A percentile compares a stretch with the other conserved stretches of the same genome.
Conservation (phyloP, 2,888 invertebrate genomes). For the Biston stratarius region DNA sequence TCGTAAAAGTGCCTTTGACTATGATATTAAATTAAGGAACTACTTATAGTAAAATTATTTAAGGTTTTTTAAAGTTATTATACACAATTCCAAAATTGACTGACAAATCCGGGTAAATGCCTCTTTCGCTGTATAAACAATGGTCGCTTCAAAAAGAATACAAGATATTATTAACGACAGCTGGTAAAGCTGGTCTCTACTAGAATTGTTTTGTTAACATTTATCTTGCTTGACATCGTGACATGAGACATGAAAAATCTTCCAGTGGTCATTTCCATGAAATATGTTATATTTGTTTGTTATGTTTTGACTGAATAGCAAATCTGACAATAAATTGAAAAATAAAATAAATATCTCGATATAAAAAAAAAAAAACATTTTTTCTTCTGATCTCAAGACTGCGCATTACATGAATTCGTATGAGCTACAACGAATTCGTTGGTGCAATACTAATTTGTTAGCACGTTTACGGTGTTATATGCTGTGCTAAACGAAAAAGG, state of each 20-base stretch:
- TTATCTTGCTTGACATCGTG: too few relatives aligned
- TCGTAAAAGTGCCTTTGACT: conserved; percentile 14
- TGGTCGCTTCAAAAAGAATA: too few relatives aligned
- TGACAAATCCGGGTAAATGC: too few relatives aligned
- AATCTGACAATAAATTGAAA: conserved; percentile 26
- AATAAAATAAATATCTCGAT: conserved; percentile 20
- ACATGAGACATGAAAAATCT: neutral
- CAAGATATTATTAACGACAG: neutral
- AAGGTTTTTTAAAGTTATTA: neutral
- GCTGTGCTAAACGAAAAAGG: conserved; percentile 4
- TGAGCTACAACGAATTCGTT: too few relatives aligned
- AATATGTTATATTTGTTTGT: conserved; percentile 4
- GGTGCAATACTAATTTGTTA: neutral
- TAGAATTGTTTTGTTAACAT: too few relatives aligned
- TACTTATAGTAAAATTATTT: conserved; percentile 1
- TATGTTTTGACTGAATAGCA: conserved; percentile 28
- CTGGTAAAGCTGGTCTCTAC: neutral
- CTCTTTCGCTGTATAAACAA: too few relatives aligned
- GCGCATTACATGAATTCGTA: too few relatives aligned
- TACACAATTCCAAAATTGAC: too few relatives aligned
- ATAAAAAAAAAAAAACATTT: conserved; percentile 8
- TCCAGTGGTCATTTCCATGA: neutral
- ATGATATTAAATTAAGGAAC: conserved; percentile 20
- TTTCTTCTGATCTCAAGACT: conserved; percentile 4
- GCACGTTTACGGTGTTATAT: neutral